Conservation (phyloP, 2,888 invertebrate species). For the Melieria crassipennis region DNA sequence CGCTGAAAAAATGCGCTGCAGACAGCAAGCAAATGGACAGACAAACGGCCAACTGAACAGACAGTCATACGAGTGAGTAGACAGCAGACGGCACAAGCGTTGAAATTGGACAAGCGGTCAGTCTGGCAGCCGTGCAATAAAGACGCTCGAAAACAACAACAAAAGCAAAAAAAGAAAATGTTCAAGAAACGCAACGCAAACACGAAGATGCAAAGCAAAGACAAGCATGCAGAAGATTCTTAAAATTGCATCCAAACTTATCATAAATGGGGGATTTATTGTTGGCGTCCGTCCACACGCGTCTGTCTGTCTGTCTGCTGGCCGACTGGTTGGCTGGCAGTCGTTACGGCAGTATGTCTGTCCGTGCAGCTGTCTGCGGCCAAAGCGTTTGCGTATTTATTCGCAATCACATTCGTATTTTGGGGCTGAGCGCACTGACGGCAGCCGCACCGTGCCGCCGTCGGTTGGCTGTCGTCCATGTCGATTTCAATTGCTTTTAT, state of each 20-base stretch:
- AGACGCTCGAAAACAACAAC: no score
- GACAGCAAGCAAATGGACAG: background rate
- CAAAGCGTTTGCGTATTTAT: no score
- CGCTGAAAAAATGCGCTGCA: background rate
- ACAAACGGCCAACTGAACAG: background rate
- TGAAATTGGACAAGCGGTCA: background rate
- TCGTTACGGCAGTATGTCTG: background rate
- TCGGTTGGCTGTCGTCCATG: background rate
- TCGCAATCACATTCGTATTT: no score
- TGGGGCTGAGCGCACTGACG: no score
- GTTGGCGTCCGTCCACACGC: background rate
- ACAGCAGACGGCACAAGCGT: background rate
- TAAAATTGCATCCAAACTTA: background rate
- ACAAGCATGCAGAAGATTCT: background rate
- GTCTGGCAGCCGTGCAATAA: background rate
- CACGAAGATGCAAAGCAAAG: background rate
- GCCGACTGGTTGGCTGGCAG: no score
- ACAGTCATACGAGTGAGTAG: background rate
- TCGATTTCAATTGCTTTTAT: constrained; percentile 15
- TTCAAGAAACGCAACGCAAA: constrained; percentile 1
- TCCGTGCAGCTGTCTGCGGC: background rate
- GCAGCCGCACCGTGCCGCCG: no score
- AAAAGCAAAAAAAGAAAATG: background rate
- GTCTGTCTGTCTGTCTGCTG: no score
- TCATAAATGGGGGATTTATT: constrained; percentile 6